Base-by-base conservation (phyloP, 2,113 vertebrate species). In the Dicaeum eximium region DNA sequence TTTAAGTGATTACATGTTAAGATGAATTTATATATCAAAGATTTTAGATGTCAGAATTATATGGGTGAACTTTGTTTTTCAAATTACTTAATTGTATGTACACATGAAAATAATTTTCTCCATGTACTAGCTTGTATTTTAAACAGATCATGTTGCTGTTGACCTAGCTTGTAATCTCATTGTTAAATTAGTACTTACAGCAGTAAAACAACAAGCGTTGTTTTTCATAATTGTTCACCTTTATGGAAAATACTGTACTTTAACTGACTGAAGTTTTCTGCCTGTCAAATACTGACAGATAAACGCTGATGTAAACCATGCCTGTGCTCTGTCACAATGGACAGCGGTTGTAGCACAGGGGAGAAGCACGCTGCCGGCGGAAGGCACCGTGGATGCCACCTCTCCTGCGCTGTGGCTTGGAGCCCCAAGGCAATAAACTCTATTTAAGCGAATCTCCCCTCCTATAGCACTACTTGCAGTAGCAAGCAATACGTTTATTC, bases 381-480 rank as follows among this genome's bases (percentile, higher is more conserved):
- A 16, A 37, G 53, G 62, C 72, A 54, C 38, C 23, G 13, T 0
- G 21, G 28, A 8, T 18, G 33, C 20, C 80, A 4, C 1, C 61
- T 30, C 51, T 61, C 6, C 61, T 5, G 38, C 11, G 16, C 62
- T 13, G 3, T 0, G 19, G 11, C 66, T 27, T 3, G 42, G 47
- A 70, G 60, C 33, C 23, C 51, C 61, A n/a, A 54, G 27, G 8
- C 54, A 38, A 12, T 2, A 2, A 37, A 18, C 33, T 20, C 1
- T 15, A 18, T 33, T 42, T 28, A 23, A 33, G 30, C 5, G 3
- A 50, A 11, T 11, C n/a, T 70, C 20, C 30, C 25, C 70, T 48
- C 16, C 37, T 65, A 11, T 0, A 22, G 33, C 77, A 10, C 19
- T n/a, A 45, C 12, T 12, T 33, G 37, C 42, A 17, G 42, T 9